Conservation (phyloP, 2,797 vertebrate species). For the Enteromius radiatus region DNA sequence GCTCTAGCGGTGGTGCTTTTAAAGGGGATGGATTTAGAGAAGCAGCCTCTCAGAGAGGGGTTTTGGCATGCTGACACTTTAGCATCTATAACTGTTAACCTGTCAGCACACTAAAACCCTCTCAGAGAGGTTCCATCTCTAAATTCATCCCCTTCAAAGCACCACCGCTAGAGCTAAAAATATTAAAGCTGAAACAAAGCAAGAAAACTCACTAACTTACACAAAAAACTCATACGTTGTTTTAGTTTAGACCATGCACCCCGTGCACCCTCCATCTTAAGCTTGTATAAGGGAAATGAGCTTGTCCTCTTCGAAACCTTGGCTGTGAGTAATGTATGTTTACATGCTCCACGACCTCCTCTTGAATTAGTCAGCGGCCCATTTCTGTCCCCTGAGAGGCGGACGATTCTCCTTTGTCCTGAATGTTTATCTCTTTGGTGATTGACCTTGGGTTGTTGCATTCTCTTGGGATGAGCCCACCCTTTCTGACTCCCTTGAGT, state of each 20-base stretch:
- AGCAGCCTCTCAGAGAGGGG: conserved; percentile 20
- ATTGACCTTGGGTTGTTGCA: conserved; percentile 69
- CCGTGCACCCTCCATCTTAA: conserved; percentile 25
- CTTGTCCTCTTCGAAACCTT: conserved; percentile 64
- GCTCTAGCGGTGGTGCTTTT: conserved; percentile 1
- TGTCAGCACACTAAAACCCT: conserved; percentile 22
- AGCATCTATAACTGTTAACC: conserved; percentile 35
- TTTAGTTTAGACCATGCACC: conserved; percentile 5
- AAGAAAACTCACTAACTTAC: background rate
- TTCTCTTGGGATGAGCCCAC: conserved; percentile 63
- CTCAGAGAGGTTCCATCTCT: conserved; percentile 8
- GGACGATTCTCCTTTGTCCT: conserved; percentile 63
- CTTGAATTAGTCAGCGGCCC: conserved; percentile 77
- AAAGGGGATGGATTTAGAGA: conserved; percentile 37
- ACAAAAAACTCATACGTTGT: background rate
- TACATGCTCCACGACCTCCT: conserved; percentile 75
- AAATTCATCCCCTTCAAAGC: conserved; percentile 2
- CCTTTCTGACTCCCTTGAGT: conserved; percentile 46
- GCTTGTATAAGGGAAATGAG: conserved; percentile 39
- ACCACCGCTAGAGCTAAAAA: background rate
- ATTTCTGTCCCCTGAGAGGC: conserved; percentile 66
- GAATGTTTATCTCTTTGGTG: conserved; percentile 73
- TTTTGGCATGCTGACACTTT: conserved; percentile 35
- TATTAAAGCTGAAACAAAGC: conserved; percentile 17
- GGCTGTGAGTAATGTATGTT: conserved; percentile 79